Percentiles rank a stretch among this genome's conserved stretches.
Conservation (phyloP, 2,888 invertebrate genomes). For the Parascotia fuliginaria region DNA sequence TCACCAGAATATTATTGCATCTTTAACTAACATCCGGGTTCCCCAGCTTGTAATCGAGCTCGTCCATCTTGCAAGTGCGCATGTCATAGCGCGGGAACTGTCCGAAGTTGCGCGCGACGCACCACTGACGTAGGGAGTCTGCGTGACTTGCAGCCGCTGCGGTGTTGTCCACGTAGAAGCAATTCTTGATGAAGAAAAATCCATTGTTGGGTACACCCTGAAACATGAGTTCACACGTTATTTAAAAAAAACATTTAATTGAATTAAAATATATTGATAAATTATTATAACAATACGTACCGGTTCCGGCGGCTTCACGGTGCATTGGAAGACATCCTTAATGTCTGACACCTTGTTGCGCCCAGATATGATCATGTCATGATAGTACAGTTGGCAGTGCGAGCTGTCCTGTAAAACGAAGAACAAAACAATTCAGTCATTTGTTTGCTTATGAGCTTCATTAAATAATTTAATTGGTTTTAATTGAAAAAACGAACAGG, state of each 20-base stretch:
- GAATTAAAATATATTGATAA: neutral
- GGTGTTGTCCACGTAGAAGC: neutral
- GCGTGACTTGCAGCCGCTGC: neutral
- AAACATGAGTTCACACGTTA: neutral
- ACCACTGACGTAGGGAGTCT: neutral
- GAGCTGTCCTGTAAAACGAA: neutral
- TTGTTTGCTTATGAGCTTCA: too few species aligned
- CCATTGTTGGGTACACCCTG: neutral
- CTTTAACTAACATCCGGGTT: neutral
- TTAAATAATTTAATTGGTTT: neutral
- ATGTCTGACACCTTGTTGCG: neutral
- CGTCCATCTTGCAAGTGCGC: neutral
- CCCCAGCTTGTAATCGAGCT: neutral
- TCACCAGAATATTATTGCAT: too few species aligned
- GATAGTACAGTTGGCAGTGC: neutral
- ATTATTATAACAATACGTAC: neutral
- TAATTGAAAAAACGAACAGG: neutral
- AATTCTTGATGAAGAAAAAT: neutral
- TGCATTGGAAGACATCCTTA: neutral
- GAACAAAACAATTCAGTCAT: neutral
- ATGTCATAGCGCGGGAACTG: neutral
- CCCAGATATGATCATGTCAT: neutral
- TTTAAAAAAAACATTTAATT: neutral
- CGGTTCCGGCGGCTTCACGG: neutral
- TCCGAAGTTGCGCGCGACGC: neutral